These are phyloP conservation scores for Drosophila austrosaltans DNA, from an alignment of 2,888 invertebrate species.

Conservation along the genomic window DNA sequence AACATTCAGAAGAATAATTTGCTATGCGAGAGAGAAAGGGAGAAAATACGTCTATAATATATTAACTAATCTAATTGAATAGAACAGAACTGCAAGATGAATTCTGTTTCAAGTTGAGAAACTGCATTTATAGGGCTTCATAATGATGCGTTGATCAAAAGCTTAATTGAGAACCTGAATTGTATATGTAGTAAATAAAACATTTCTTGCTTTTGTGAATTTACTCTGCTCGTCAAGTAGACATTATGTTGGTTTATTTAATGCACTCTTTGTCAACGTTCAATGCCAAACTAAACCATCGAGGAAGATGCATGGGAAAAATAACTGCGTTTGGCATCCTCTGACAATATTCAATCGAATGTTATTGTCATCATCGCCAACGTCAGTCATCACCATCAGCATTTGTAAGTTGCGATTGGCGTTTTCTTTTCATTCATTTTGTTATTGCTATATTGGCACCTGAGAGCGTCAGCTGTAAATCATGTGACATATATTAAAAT, in stretches of 20 bases:
- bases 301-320: background rate
- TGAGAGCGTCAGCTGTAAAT: slow-evolving; percentile 44
- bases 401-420: slow-evolving; percentile 17
- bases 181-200: background rate
- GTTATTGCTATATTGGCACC: slow-evolving; percentile 16
- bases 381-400: slow-evolving; percentile 9
- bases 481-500: slow-evolving; percentile 51
- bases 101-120: no score
- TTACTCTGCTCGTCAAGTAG: background rate
- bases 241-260: slow-evolving; percentile 4
- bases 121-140: no score
- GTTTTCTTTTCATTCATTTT: slow-evolving; percentile 14
- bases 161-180: no score
- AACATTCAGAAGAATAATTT: no score
- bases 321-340: slow-evolving; percentile 20
- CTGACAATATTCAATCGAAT: slow-evolving; percentile 6
- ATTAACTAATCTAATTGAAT: no score
- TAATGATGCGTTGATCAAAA: no score
- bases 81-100: no score
- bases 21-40: no score
- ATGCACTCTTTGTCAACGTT: background rate
- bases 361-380: slow-evolving; percentile 10
- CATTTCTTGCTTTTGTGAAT: background rate
- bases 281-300: no score
- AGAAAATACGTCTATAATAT: no score